phyloP scores from a whole-genome alignment of 2,888 invertebrate species.

The Chydorus sphaericus region DNA sequence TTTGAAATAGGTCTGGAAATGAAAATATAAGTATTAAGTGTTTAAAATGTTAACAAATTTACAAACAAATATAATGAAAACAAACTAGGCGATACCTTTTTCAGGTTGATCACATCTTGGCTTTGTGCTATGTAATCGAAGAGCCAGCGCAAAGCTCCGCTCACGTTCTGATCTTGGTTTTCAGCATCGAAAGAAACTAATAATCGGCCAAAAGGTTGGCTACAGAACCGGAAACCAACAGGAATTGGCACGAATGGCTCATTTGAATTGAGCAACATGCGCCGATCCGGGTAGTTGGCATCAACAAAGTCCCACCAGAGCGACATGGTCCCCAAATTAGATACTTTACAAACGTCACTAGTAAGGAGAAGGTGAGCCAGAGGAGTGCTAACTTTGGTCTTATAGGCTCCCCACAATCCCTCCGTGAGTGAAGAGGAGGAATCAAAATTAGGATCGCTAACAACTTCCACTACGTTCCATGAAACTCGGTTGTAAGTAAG shows the following conservation, averaged over 20 bases:
- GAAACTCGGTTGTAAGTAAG: not conserved
- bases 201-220: not conserved
- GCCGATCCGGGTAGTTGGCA: conserved; percentile 2
- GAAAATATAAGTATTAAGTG: no score
- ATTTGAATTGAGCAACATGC: not conserved
- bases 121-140: not conserved
- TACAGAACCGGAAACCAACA: not conserved
- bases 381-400: not conserved
- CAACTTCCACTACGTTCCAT: not conserved
- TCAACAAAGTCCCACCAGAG: conserved; percentile 5
- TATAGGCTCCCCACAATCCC: conserved; percentile 3
- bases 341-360: conserved; percentile 5
- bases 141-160: not conserved
- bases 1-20: not conserved
- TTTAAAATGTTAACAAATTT: no score
- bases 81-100: no score
- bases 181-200: not conserved
- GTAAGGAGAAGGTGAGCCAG: not conserved
- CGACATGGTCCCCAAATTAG: not conserved
- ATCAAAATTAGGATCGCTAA: not conserved
- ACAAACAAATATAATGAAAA: no score
- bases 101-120: no score
- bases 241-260: not conserved
- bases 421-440: not conserved
- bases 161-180: no score